Evolutionary conservation across 1,140 invertebrate species (phyloP), one percentile per base, ranked within the genome.

Genomic region (Nylanderia fulva): DNA sequence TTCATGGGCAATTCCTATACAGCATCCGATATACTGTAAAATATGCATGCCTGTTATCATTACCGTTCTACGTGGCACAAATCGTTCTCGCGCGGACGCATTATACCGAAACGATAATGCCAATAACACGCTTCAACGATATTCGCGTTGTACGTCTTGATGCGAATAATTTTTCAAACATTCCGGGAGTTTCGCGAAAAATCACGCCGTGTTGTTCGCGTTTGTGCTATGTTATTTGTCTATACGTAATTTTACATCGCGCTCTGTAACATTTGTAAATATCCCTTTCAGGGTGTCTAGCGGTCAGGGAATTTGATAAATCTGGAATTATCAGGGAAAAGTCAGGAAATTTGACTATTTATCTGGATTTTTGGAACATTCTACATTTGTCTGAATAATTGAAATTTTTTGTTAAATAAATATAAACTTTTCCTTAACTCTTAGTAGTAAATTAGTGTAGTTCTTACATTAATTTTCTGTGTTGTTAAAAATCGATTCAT

Each of bases 21-120:
- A 15, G 13, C 39, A 27, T 52, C 61, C 63, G 75, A 85, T 85
- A 85, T 48, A 45, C 52, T 7, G 84, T 85, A 66, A 85, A 85
- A 85, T 85, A 85, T 85, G 84, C 84, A 85, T 69, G 52, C 54
- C 75, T 68, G 61, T 85, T 85, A 85, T 85, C 84, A 85, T 85
- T 85, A 79, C 29, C 63, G 52, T 21, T 72, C 48, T 71, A 64
- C 33, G 24, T 54, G 58, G 66, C 21, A 21, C 29, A 56, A 48
- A 48, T 45, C 68, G 66, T 52, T 68, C 63, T 29, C 52, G 52
- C 48, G 36, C 58, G 39, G 29, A 45, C 21, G 42, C 71, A 52
- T 76, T 24, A 45, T 42, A 48, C 56, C 42, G 7, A 48, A n/a
- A 61, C 80, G 80, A 75, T 76, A 72, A 72, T 71, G 68, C 52